These are phyloP conservation scores for Neomicropteryx cornuta DNA, from an alignment of 1,140 invertebrate species.

Conservation along the genomic window DNA sequence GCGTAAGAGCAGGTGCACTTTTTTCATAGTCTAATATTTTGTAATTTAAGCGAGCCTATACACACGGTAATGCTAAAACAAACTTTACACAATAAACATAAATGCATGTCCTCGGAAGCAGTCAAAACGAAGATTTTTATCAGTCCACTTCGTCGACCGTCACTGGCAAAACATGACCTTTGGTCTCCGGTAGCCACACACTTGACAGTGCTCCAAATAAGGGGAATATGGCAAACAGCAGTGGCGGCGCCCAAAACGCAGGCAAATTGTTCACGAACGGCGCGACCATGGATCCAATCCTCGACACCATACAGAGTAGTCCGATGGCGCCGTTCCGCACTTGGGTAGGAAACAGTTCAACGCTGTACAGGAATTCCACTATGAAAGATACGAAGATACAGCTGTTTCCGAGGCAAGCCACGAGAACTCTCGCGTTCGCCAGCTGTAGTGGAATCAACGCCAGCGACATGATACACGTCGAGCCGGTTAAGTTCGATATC, in stretches of 20 bases:
- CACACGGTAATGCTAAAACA: too few species aligned
- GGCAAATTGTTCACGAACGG: slow-evolving; percentile 31
- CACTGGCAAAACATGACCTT: slow-evolving; percentile 8
- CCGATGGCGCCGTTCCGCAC: slow-evolving; percentile 42
- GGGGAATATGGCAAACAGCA: too few species aligned
- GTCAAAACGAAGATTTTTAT: too few species aligned
- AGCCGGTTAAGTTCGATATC: slow-evolving; percentile 42
- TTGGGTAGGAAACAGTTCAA: slow-evolving; percentile 45
- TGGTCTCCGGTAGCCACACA: too few species aligned
- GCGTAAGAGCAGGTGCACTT: too few species aligned
- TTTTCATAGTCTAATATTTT: too few species aligned
- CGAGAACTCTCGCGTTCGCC: slow-evolving; percentile 23
- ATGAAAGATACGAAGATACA: slow-evolving; percentile 42
- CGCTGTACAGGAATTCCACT: slow-evolving; percentile 41
- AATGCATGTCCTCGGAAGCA: too few species aligned
- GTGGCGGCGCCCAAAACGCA: too few species aligned
- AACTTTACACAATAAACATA: too few species aligned
- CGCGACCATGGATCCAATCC: slow-evolving; percentile 39
- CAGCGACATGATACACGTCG: slow-evolving; percentile 44
- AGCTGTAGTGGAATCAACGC: slow-evolving; percentile 31
- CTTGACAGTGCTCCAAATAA: too few species aligned
- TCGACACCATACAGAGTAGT: slow-evolving; percentile 37
- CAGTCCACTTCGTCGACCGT: slow-evolving; percentile 10
- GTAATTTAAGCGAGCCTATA: too few species aligned
- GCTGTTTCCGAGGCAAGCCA: slow-evolving; percentile 41